phyloP scores from a whole-genome alignment of 2,113 vertebrate species.

The Campylomormyrus tamandua region DNA sequence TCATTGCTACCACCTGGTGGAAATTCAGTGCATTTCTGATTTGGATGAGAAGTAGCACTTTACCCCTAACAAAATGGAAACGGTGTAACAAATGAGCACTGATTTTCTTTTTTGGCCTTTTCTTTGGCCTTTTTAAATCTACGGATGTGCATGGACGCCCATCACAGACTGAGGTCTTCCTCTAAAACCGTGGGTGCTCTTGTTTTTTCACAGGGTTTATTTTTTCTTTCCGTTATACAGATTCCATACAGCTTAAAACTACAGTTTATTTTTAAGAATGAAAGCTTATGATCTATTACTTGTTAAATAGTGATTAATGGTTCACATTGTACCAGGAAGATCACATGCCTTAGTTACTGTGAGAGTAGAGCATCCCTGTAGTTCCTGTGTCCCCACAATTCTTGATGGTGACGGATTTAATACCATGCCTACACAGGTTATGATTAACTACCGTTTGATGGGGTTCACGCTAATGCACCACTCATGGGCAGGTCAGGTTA shows the following conservation, averaged over 20 bases:
- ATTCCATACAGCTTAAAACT: neutral
- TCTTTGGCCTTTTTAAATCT: neutral
- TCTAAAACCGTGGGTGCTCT: neutral
- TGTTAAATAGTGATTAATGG: conserved; percentile 4
- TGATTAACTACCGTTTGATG: neutral
- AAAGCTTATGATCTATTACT: neutral
- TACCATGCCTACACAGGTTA: neutral
- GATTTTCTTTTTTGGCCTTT: neutral
- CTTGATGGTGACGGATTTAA: neutral
- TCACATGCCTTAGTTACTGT: neutral
- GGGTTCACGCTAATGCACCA: neutral
- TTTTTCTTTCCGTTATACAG: neutral
- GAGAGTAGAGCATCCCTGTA: neutral
- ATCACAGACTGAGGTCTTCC: neutral
- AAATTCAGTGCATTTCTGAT: neutral
- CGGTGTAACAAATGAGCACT: neutral
- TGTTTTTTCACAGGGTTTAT: neutral
- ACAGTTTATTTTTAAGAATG: neutral
- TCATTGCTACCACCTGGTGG: conserved; percentile 14
- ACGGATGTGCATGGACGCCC: neutral
- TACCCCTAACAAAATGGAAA: neutral
- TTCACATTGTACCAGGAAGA: neutral
- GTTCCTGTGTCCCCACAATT: neutral
- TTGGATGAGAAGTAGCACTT: neutral
- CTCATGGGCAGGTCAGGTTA: neutral